phyloP scores from a whole-genome alignment of 2,113 vertebrate genomes.

The Ptilonorhynchus violaceus region DNA sequence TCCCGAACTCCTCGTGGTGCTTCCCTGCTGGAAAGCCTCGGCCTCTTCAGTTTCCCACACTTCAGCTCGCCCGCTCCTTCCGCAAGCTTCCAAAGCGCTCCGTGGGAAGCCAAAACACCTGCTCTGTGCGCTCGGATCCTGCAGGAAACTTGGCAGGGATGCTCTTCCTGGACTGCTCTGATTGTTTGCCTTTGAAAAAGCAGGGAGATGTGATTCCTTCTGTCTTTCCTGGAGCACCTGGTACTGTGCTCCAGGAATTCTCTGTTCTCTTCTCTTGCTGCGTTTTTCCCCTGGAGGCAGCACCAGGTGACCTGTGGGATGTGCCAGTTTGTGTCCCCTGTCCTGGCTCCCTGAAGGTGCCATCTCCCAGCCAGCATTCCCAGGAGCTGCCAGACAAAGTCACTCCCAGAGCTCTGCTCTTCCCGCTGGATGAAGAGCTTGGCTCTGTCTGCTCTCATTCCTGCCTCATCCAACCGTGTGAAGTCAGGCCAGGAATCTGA shows the following conservation, averaged over 20 bases:
- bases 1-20: background rate
- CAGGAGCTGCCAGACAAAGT: background rate
- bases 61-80: background rate
- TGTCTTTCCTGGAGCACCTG: background rate
- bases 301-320: rapidly evolving
- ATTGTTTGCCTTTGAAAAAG: background rate
- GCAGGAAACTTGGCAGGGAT: background rate
- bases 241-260: rapidly evolving
- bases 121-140: background rate
- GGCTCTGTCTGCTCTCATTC: background rate
- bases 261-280: background rate
- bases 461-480: background rate
- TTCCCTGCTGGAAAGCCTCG: background rate
- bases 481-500: conserved; percentile 25
- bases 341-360: background rate
- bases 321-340: background rate
- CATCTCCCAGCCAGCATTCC: background rate
- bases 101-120: background rate
- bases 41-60: background rate
- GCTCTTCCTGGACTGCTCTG: background rate
- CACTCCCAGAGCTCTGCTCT: background rate
- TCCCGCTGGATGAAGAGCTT: background rate
- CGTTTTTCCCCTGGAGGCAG: background rate
- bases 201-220: background rate
- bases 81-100: background rate